Base-by-base conservation (phyloP, 1,140 invertebrate genomes). In the Pseudomyrmex cubaensis region DNA sequence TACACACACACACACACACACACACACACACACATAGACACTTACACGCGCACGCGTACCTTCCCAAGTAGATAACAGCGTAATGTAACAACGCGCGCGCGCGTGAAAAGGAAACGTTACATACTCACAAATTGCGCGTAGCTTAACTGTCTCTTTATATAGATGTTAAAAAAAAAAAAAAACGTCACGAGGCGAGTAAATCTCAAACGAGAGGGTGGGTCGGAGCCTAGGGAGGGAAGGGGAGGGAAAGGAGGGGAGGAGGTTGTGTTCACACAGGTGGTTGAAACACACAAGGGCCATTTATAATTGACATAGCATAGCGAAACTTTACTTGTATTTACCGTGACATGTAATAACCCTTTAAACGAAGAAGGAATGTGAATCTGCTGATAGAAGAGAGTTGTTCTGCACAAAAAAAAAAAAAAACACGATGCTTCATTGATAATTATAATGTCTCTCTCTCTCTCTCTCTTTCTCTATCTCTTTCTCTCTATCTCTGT, bases 311-410 rank as follows among this genome's bases (percentile, higher is more conserved):
- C 87, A 91, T 93, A 90, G 90, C 80, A 90, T 92, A 93, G 92
- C 88, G 87, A 93, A 35, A 88, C 88, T 89, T 92, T 93, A 91
- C 87, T 35, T 93, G 90, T 93, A 93, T 92, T 93, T 91, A 93
- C 92, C 93, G 91, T 93, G 93, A 93, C 90, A 91, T 93, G 92
- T 93, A 93, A 92, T 92, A 35, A 93, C 83, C 89, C 89, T 91
- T 52, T 89, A 92, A 35, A 90, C 85, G 88, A 89, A 87, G 85
- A 88, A 82, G 85, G 88, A 87, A 91, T 89, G 86, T 84, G 86
- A 77, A 89, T 90, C 78, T 88, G 88, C 76, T 82, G 86, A 90
- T 83, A 88, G 84, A 91, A 91, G 87, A 92, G 87, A 92, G 82
- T 93, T 93, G 90, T 93, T 93, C 93, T 93, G 92, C 93, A 93